Evolutionary conservation across 2,113 vertebrate genomes (phyloP), one percentile per base, ranked within the genome.

Genomic region (Rhinogobius similis): DNA sequence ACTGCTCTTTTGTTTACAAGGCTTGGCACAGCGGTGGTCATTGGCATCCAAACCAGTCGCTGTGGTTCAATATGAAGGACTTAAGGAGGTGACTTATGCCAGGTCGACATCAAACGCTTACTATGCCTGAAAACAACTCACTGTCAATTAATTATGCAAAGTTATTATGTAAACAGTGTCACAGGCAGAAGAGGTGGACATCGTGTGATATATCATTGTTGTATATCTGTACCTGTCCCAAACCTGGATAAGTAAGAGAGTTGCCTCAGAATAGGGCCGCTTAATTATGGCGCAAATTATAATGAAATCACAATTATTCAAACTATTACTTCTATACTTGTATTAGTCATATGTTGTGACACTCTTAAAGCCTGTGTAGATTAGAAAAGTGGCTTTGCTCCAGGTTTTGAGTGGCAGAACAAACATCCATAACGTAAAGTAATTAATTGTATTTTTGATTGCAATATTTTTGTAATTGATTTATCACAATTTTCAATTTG

Each of bases 1-100:
- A 91, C 76, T 72, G 82, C 75, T 70, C 82, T 88, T 89, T 90
- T 91, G 92, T 91, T 90, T 87, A 77, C 68, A 2, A 16, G 64
- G 71, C 43, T 73, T 87, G 89, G 87, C 82, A 26, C 78, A 46
- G 78, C 48, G 20, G 68, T 76, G 70, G 59, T 10, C 11, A 21
- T 21, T 78, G 75, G 85, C 87, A 79, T 90, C 10, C 63, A 77
- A 70, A 18, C 62, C 74, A 71, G 85, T 67, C 65, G 43, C 74
- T n/a, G 73, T 56, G 68, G 86, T 83, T 90, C 83, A 84, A 76
- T 64, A 79, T 10, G 44, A 67, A 32, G 72, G 52, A 67, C 43
- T 77, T 62, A 75, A 87, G 84, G 77, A 77, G 72, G 74, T 73
- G 77, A 90, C 85, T 86, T 89, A 87, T 89, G 84, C 75, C 75